Evolutionary conservation across 2,113 vertebrate genomes (phyloP), one percentile per base, ranked within the genome.

Genomic region (Nestor notabilis): DNA sequence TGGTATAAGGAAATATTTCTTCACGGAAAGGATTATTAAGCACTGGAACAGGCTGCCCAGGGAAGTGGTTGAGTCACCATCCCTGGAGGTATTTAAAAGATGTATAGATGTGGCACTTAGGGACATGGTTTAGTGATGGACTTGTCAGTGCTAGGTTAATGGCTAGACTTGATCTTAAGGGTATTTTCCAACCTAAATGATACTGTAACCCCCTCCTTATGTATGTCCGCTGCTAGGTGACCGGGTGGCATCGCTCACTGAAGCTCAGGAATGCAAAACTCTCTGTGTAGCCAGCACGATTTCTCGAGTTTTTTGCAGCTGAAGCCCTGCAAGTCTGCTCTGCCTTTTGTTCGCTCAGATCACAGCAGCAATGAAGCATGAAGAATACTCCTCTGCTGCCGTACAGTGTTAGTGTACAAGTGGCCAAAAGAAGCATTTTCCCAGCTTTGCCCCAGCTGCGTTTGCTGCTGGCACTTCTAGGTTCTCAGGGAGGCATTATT

Each of bases 181-280:
- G 5, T 25, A 15, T 39, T 79, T 72, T n/a, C 49, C 2, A 0
- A 25, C 6, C 5, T 39, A 29, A 44, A 65, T 28, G 1, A 37
- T 58, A 58, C 43, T 50, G 0, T 44, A 37, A 58, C 14, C 64
- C 47, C 9, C 17, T 61, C 20, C 50, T 69, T 3, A 2, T 13
- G 3, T 14, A 6, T 47, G 6, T 20, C 46, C 20, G 20, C 28
- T 74, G 41, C 2, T 5, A 52, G 8, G 15, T 66, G 41, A 47
- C 33, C 2, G 8, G 11, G 10, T 55, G 16, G 33, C 46, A 75
- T 33, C 0, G 0, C 6, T 84, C 12, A 29, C 16, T 70, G 35
- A 8, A 44, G 10, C 27, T 87, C 61, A 74, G 44, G 31, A 82
- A 8, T 37, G 5, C 15, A 52, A 75, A 56, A 75, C 6, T 71